A percentile compares a stretch with the other conserved stretches of the same genome.
These are phyloP conservation scores for Acrobasis repandana DNA, from an alignment of 2,888 invertebrate species.

Conservation along the genomic window DNA sequence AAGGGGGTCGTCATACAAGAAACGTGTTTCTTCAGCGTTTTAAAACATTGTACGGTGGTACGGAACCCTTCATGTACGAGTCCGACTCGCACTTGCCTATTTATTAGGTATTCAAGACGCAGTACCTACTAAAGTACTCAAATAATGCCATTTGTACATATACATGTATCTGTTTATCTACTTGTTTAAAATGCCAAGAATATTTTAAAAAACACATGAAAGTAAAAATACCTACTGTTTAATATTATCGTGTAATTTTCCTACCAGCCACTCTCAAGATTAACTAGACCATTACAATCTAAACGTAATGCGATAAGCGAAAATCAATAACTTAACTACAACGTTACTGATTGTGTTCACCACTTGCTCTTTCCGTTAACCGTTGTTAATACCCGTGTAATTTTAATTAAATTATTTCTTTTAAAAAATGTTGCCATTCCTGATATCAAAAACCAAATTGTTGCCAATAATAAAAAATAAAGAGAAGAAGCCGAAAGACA, in stretches of 20 bases:
- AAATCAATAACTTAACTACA: constrained; percentile 39
- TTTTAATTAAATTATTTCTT: constrained; percentile 8
- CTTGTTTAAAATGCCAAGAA: no score
- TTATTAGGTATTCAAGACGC: no score
- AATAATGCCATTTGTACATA: no score
- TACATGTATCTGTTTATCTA: no score
- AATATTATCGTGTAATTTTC: constrained; percentile 22
- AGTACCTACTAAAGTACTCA: no score
- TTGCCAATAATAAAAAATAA: constrained; percentile 53
- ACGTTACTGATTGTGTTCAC: constrained; percentile 6
- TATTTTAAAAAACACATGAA: no score
- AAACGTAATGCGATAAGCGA: constrained; percentile 40
- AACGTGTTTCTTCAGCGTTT: no score
- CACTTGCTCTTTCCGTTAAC: background rate
- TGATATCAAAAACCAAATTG: constrained; percentile 68
- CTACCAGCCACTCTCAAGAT: constrained; percentile 39
- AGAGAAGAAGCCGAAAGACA: constrained; percentile 47
- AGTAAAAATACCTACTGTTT: background rate
- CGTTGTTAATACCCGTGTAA: background rate
- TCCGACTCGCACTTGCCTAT: no score
- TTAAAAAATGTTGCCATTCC: constrained; percentile 65
- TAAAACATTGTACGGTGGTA: no score
- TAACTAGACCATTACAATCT: constrained; percentile 49
- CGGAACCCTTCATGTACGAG: no score
- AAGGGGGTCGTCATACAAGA: no score